Conservation (phyloP, 2,113 vertebrate species). For the Strigops habroptila region DNA sequence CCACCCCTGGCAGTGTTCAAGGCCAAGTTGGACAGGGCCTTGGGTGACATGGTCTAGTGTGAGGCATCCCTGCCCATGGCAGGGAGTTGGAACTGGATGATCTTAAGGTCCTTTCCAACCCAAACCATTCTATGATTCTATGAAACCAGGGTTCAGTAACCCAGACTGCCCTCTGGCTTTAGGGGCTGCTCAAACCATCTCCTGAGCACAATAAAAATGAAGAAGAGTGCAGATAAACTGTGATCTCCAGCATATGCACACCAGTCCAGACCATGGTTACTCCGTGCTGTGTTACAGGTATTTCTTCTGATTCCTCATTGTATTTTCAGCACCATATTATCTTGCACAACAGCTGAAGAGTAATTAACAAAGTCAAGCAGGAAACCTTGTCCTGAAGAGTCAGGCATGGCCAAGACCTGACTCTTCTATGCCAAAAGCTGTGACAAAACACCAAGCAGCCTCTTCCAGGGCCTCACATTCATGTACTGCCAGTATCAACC, state of each 20-base stretch:
- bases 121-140: background rate
- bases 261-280: too few species aligned
- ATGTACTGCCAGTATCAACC: background rate
- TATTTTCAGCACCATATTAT: background rate
- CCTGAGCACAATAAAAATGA: background rate
- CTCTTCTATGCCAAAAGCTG: background rate
- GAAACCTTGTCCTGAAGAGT: background rate
- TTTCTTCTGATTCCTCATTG: background rate
- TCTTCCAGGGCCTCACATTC: background rate
- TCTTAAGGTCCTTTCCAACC: background rate
- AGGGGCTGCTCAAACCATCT: background rate
- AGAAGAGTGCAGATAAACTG: background rate
- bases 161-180: background rate
- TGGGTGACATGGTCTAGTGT: too few species aligned
- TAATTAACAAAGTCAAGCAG: background rate
- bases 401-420: background rate
- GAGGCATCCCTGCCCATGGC: background rate
- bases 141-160: background rate
- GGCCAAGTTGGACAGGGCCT: too few species aligned
- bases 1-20: too few species aligned
- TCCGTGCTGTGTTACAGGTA: background rate
- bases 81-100: background rate
- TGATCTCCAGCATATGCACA: fast-evolving
- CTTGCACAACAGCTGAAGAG: background rate
- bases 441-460: background rate